A percentile compares a stretch with the other conserved stretches of the same genome.
Evolutionary conservation across 1,140 invertebrate genomes (phyloP).

Genomic region (Megalopta genalis): DNA sequence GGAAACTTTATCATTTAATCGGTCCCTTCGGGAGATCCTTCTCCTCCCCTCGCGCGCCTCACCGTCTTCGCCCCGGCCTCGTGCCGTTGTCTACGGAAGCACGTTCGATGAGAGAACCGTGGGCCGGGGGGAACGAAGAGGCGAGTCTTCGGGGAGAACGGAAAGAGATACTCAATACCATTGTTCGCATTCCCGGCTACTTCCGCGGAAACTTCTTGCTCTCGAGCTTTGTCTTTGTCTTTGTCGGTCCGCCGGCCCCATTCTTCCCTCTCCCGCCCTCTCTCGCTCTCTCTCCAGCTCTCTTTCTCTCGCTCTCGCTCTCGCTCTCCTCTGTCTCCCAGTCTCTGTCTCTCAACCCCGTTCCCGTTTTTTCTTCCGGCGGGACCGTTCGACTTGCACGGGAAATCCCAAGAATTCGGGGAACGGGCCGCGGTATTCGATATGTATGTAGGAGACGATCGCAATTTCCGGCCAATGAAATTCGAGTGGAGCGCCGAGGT

Average conservation of each 20-base stretch:
- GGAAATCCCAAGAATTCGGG: constrained; percentile 49
- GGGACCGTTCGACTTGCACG: constrained; percentile 16
- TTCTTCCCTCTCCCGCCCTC: neutral
- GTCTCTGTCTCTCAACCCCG: neutral
- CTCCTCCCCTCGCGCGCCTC: too few relatives aligned
- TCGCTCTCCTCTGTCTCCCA: too few relatives aligned
- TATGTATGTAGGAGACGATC: constrained; percentile 60
- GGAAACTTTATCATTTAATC: constrained; percentile 21
- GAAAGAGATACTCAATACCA: constrained; percentile 41
- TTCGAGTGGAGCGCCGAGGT: constrained; percentile 26
- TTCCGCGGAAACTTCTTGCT: constrained; percentile 42
- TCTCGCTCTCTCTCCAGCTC: too few relatives aligned
- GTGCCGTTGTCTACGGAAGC: neutral
- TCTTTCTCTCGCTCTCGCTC: too few relatives aligned
- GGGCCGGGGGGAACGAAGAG: neutral
- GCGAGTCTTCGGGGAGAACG: neutral
- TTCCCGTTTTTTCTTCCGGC: neutral
- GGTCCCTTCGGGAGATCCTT: too few relatives aligned
- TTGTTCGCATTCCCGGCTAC: constrained; percentile 27
- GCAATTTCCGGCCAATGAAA: constrained; percentile 58
- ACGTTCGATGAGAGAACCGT: constrained; percentile 19
- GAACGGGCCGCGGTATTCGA: constrained; percentile 47
- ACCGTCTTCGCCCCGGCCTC: too few relatives aligned
- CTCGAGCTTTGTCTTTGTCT: constrained; percentile 32
- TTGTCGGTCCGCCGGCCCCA: neutral